Evolutionary conservation across 1,140 invertebrate species (phyloP), one percentile per base, ranked within the genome.

Genomic region (Atta cephalotes): DNA sequence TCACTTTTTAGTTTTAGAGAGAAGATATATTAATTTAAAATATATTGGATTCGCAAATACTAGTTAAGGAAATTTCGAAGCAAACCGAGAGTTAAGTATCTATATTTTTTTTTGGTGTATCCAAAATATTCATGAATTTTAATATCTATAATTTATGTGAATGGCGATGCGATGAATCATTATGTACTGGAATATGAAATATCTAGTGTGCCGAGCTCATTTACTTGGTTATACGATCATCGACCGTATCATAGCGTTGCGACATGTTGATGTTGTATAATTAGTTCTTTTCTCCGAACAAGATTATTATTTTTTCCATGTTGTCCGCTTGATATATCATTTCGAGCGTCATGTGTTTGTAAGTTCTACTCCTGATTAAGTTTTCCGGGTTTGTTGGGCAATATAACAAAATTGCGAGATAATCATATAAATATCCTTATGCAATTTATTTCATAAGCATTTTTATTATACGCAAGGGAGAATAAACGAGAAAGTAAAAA

Each of bases 211-310:
- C 12, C 12, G 39, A 49, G 68, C 51, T 28, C 58, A 39, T 80
- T 45, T 28, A 39, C 49, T 56, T 51, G 31, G 25, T 62, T 16
- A 28, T 62, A 62, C 3, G 28, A 74, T 84, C 70, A 63, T 62
- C 70, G 18, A 76, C 56, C 80, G 80, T 84, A 72, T 84, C 80
- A 60, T 25, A 62, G n/a, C 5, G 18, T 84, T 84, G 35, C 80
- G 39, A 63, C 56, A 76, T 14, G 6, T 35, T 28, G 16, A 39
- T 16, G 56, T 84, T 84, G n/a, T 84, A 45, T 63, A 84, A 84
- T 84, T 84, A 84, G 14, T 53, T 51, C 28, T 84, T 63, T 84
- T 76, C 80, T 62, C 39, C 16, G 39, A 21, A 1, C 18, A 18
- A 63, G 28, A 84, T 49, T 31, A 72, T 72, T 10, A 62, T 31